Conservation (phyloP, 2,797 vertebrate genomes). For the Artibeus lituratus region DNA sequence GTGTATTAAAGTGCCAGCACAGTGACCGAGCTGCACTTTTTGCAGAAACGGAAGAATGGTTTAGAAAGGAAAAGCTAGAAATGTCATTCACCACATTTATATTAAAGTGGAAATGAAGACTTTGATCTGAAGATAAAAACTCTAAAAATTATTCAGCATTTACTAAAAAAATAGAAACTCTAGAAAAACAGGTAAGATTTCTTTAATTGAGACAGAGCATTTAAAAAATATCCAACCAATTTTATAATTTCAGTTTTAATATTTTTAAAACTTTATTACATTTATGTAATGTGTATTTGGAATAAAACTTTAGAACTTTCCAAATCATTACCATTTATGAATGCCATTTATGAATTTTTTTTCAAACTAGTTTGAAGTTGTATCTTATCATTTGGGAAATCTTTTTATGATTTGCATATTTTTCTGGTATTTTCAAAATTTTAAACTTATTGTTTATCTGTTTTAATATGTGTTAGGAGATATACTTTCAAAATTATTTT, state of each 20-base stretch:
- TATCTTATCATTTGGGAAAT: background rate
- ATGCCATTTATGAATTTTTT: background rate
- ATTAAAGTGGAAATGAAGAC: background rate
- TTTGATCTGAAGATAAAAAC: background rate
- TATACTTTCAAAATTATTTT: background rate
- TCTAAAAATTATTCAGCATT: background rate
- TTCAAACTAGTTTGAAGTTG: background rate
- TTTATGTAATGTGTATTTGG: background rate
- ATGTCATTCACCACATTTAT: background rate
- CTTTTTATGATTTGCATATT: background rate
- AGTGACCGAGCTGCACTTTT: background rate
- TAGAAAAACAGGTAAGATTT: background rate
- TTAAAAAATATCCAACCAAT: background rate
- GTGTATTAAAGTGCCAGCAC: background rate
- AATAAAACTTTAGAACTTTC: background rate
- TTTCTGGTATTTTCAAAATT: background rate
- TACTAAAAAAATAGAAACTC: background rate
- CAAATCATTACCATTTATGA: background rate
- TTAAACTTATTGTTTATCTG: background rate
- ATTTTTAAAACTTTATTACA: background rate
- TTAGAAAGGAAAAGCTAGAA: slow-evolving; percentile 5
- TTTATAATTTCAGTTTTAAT: background rate
- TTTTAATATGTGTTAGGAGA: background rate
- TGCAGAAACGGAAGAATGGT: background rate
- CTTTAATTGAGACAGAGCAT: background rate